Evolutionary conservation across 2,888 invertebrate species (phyloP).

Genomic region (Homarus gammarus): DNA sequence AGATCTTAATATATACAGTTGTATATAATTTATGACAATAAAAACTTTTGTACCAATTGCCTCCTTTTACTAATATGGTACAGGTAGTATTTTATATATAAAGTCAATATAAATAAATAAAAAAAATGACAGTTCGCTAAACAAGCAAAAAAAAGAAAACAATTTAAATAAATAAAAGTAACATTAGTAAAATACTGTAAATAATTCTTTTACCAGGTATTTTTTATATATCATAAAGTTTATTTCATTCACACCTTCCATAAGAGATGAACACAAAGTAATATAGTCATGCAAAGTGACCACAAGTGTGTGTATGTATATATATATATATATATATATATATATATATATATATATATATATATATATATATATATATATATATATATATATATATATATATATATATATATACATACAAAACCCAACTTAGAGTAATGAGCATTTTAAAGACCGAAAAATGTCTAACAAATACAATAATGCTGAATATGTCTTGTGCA

Average conservation of each 20-base stretch:
- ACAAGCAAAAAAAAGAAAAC: neutral
- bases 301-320: neutral
- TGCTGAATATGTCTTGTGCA: neutral
- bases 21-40: too few relatives aligned
- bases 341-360: neutral
- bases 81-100: too few relatives aligned
- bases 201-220: neutral
- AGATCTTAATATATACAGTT: neutral
- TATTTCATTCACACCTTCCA: neutral
- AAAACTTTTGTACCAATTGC: too few relatives aligned
- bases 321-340: neutral
- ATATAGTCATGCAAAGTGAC: neutral
- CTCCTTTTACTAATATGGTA: too few relatives aligned
- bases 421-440: too few relatives aligned
- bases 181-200: neutral
- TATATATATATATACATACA: slow-evolving; percentile 18
- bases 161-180: neutral
- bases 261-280: neutral
- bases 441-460: neutral
- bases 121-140: too few relatives aligned
- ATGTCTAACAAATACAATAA: neutral
- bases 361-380: slow-evolving; percentile 15
- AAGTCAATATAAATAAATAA: too few relatives aligned
- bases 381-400: neutral
- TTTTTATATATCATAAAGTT: neutral